Conservation (phyloP, 2,888 invertebrate species). For the Cecidostiba fungosa region DNA sequence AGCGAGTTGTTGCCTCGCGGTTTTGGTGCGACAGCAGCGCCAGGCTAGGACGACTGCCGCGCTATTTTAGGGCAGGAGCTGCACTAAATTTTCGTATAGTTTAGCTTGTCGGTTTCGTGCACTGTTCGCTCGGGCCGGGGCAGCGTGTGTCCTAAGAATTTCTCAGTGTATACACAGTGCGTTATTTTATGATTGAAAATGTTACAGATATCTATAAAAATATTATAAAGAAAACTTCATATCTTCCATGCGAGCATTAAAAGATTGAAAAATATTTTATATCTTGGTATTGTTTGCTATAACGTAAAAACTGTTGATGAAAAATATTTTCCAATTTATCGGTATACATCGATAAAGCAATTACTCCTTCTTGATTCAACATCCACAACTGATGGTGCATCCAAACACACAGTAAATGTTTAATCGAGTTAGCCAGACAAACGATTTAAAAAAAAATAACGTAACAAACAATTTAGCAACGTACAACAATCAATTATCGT, state of each 20-base stretch:
- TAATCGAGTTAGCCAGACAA: background rate
- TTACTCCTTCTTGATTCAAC: background rate
- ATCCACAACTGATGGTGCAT: background rate
- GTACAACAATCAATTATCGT: background rate
- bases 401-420: background rate
- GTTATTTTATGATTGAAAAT: background rate
- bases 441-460: background rate
- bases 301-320: too few species aligned
- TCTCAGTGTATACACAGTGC: background rate
- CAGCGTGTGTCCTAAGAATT: too few species aligned
- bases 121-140: too few species aligned
- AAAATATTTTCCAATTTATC: background rate
- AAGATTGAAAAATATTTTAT: too few species aligned
- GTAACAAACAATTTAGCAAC: conserved; percentile 3
- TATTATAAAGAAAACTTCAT: background rate
- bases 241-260: too few species aligned
- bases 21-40: too few species aligned
- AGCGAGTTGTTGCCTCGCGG: too few species aligned
- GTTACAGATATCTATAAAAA: background rate
- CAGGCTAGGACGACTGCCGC: too few species aligned
- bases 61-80: too few species aligned
- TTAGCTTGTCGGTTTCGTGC: too few species aligned
- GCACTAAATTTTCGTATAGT: too few species aligned
- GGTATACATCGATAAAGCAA: background rate
- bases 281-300: too few species aligned